Evolutionary conservation across 1,140 invertebrate genomes (phyloP).

Genomic region (Cotesia vestalis): DNA sequence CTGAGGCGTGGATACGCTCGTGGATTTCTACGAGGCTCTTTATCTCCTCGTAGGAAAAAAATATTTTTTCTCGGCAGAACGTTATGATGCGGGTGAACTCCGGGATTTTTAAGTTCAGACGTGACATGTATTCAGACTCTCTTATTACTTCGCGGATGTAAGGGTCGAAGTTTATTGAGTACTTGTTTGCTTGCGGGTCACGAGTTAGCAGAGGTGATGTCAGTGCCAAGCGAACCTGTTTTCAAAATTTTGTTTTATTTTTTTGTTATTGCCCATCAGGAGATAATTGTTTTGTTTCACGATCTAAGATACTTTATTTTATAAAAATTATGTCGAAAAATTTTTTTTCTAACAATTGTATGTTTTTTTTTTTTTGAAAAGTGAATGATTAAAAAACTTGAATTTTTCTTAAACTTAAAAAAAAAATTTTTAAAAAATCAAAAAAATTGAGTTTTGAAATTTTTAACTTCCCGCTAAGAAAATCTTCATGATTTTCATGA

Average conservation of each 20-base stretch:
- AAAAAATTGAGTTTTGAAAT: too few species aligned
- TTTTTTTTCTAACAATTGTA: too few species aligned
- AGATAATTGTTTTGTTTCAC: background rate
- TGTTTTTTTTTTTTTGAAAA: too few species aligned
- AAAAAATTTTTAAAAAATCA: too few species aligned
- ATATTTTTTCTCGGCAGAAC: slow-evolving; percentile 74
- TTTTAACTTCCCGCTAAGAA: too few species aligned
- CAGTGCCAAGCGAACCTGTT: slow-evolving; percentile 70
- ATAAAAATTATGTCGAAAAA: too few species aligned
- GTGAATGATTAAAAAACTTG: too few species aligned
- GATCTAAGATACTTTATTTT: background rate
- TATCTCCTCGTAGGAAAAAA: slow-evolving; percentile 68
- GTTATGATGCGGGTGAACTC: slow-evolving; percentile 73
- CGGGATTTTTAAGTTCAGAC: slow-evolving; percentile 72
- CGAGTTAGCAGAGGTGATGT: slow-evolving; percentile 69
- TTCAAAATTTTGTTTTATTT: slow-evolving; percentile 17
- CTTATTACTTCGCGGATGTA: slow-evolving; percentile 75
- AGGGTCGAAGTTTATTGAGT: slow-evolving; percentile 74
- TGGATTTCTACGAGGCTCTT: slow-evolving; percentile 71
- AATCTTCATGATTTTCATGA: too few species aligned
- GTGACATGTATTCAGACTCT: slow-evolving; percentile 78
- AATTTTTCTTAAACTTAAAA: too few species aligned
- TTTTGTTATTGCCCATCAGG: background rate
- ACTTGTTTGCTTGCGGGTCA: slow-evolving; percentile 69
- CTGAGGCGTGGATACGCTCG: slow-evolving; percentile 59